Percentiles rank a stretch among this genome's conserved stretches.
Evolutionary conservation across 2,888 invertebrate genomes (phyloP).

Genomic region (Crioceris asparagi): DNA sequence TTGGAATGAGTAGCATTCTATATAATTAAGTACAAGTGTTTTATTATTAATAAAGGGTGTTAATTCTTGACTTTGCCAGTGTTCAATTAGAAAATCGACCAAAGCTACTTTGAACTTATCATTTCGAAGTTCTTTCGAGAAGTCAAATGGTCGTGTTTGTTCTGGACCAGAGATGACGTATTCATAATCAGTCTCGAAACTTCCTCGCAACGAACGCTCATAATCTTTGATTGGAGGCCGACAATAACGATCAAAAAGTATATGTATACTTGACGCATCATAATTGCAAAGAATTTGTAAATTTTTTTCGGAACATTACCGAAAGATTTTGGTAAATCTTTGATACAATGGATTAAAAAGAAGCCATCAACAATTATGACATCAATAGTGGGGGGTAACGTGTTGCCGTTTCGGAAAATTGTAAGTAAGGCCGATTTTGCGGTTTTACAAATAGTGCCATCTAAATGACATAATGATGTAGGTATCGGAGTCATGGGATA

Average conservation of each 20-base stretch:
- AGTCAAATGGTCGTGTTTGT: slow-evolving; percentile 9
- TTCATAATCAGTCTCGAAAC: slow-evolving; percentile 5
- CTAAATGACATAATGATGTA: slow-evolving; percentile 10
- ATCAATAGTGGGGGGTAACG: slow-evolving; percentile 7
- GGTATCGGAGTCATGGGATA: slow-evolving; percentile 9
- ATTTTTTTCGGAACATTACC: slow-evolving; percentile 7
- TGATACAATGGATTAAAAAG: slow-evolving; percentile 9
- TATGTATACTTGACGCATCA: slow-evolving; percentile 7
- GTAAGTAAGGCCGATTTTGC: slow-evolving; percentile 11
- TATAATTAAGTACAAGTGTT: slow-evolving; percentile 3
- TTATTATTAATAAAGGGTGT: slow-evolving; percentile 5
- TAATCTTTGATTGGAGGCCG: slow-evolving; percentile 11
- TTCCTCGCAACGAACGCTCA: slow-evolving; percentile 8
- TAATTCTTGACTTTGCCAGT: slow-evolving; percentile 9
- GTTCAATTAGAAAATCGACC: slow-evolving; percentile 7
- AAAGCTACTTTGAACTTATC: slow-evolving; percentile 11
- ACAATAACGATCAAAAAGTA: slow-evolving; percentile 9
- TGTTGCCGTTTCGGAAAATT: slow-evolving; percentile 10
- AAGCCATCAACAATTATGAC: slow-evolving; percentile 10
- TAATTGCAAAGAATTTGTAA: slow-evolving; percentile 5
- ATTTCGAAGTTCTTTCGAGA: slow-evolving; percentile 10
- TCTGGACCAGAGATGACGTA: slow-evolving; percentile 11
- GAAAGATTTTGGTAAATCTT: slow-evolving; percentile 11
- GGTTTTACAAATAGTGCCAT: slow-evolving; percentile 10
- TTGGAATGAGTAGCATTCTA: background rate